phyloP scores from a whole-genome alignment of 2,888 invertebrate genomes.

The Creontiades dilutus region DNA sequence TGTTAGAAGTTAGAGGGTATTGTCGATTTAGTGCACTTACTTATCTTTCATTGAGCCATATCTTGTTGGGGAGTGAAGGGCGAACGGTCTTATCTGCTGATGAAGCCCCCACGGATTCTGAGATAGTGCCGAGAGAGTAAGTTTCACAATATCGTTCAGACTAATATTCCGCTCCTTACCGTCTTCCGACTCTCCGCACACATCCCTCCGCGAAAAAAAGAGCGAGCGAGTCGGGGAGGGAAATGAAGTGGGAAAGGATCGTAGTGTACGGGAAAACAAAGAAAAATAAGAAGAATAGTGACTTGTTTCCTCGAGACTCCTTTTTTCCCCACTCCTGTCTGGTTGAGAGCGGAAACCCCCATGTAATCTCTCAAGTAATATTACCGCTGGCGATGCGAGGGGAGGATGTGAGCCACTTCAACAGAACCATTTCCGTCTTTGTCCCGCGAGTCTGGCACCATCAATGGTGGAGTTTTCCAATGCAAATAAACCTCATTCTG shows the following conservation, averaged over 20 bases:
- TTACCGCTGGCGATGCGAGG: conserved; percentile 43
- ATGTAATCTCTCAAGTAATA: conserved; percentile 66
- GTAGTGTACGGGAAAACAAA: conserved; percentile 47
- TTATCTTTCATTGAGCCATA: too few relatives aligned
- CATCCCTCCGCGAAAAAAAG: not conserved
- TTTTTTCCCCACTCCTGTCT: conserved; percentile 40
- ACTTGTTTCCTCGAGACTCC: conserved; percentile 57
- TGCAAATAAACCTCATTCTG: conserved; percentile 1
- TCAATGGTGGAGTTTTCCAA: not conserved
- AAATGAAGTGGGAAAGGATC: not conserved
- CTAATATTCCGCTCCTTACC: conserved; percentile 40
- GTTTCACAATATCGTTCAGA: conserved; percentile 16
- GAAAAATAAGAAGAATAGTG: conserved; percentile 60
- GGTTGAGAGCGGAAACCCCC: conserved; percentile 25
- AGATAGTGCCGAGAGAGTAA: not conserved
- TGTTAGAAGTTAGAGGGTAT: too few relatives aligned
- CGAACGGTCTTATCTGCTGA: not conserved
- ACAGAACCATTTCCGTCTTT: not conserved
- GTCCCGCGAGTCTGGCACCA: not conserved
- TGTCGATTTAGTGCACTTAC: too few relatives aligned
- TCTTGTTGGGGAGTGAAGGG: not conserved
- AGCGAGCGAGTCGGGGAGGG: not conserved
- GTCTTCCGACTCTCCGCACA: conserved; percentile 18
- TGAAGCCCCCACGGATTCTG: not conserved
- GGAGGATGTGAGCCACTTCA: conserved; percentile 36